Evolutionary conservation across 1,140 invertebrate species (phyloP).

Genomic region (Sminthurides bifidus): DNA sequence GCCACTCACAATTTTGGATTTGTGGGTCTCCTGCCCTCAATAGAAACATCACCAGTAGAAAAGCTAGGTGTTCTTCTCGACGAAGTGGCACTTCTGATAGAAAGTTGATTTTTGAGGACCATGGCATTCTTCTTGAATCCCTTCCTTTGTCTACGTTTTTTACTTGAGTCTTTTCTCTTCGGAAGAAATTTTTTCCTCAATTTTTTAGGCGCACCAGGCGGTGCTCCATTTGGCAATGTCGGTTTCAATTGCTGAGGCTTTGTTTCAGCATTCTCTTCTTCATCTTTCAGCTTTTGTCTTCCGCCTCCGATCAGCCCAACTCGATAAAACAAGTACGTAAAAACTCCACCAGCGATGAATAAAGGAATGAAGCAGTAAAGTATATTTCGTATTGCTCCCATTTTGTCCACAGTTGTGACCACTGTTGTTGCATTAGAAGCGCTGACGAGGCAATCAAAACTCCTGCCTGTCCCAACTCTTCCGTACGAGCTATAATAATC

Average conservation of each 20-base stretch:
- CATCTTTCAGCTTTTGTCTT: background rate
- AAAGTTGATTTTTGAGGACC: slow-evolving; percentile 17
- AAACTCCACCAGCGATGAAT: slow-evolving; percentile 28
- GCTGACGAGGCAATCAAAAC: slow-evolving; percentile 31
- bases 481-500: slow-evolving; percentile 31
- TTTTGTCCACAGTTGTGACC: slow-evolving; percentile 30
- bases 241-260: background rate
- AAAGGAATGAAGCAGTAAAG: slow-evolving; percentile 31
- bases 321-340: slow-evolving; percentile 32
- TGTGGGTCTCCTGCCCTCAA: slow-evolving; percentile 4
- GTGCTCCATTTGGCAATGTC: slow-evolving; percentile 20
- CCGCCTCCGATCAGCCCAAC: slow-evolving; percentile 29
- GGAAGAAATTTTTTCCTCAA: slow-evolving; percentile 29
- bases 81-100: slow-evolving; percentile 22
- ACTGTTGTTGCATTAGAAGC: slow-evolving; percentile 26
- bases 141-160: slow-evolving; percentile 26
- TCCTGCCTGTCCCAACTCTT: slow-evolving; percentile 2
- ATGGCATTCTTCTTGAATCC: slow-evolving; percentile 21
- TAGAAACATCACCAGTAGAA: slow-evolving; percentile 16
- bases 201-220: slow-evolving; percentile 26
- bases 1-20: background rate
- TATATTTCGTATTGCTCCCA: slow-evolving; percentile 29
- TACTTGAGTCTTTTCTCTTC: slow-evolving; percentile 20
- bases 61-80: slow-evolving; percentile 19
- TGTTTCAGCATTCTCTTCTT: slow-evolving; percentile 6